Percentiles rank a stretch among this genome's conserved stretches.
These are phyloP conservation scores for Nomada lathburiana DNA, from an alignment of 2,888 invertebrate genomes.

Conservation along the genomic window DNA sequence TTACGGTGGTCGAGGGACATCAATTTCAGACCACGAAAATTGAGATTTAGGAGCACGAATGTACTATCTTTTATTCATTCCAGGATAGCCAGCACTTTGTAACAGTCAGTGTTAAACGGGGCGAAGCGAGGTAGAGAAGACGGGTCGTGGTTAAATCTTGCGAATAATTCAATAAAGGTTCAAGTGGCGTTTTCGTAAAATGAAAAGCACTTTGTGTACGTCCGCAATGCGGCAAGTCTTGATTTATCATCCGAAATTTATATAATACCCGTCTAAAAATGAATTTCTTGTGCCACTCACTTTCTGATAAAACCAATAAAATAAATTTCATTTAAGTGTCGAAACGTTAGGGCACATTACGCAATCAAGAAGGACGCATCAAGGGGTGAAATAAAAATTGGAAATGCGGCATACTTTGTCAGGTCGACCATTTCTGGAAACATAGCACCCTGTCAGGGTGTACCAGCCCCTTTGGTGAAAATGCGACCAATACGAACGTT, in stretches of 20 bases:
- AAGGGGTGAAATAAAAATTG: constrained; percentile 54
- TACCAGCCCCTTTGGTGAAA: constrained; percentile 75
- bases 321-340: constrained; percentile 2
- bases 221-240: constrained; percentile 23
- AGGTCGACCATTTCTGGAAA: constrained; percentile 71
- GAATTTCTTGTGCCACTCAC: not conserved
- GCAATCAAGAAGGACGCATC: constrained; percentile 30
- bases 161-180: constrained; percentile 50
- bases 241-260: not conserved
- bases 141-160: constrained; percentile 48
- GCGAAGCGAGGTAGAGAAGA: constrained; percentile 37
- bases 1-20: not conserved
- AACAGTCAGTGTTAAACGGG: constrained; percentile 54
- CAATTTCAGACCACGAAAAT: constrained; percentile 6
- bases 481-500: constrained; percentile 70
- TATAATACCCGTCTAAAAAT: not conserved
- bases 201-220: constrained; percentile 7
- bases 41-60: constrained; percentile 29
- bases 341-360: constrained; percentile 11
- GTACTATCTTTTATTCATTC: constrained; percentile 35
- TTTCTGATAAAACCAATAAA: not conserved
- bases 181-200: constrained; percentile 23
- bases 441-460: constrained; percentile 54
- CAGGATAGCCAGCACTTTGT: constrained; percentile 23
- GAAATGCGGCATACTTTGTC: constrained; percentile 44